A percentile compares a stretch with the other conserved stretches of the same genome.
Conservation (phyloP, 2,888 invertebrate species). For the Sinohyriopsis cumingii region DNA sequence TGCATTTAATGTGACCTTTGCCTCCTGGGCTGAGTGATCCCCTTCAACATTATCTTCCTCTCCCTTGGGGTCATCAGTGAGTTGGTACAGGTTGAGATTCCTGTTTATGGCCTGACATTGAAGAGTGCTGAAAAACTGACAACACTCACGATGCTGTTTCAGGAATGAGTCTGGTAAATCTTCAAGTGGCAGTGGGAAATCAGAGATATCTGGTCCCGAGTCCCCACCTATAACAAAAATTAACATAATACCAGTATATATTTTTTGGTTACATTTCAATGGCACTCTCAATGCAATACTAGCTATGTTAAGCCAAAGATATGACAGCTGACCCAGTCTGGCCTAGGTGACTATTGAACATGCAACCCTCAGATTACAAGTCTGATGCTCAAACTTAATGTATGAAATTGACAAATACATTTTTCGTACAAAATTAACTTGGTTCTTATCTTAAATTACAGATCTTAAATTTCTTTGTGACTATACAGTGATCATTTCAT, state of each 20-base stretch:
- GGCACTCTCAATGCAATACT: too few species aligned
- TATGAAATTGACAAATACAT: too few species aligned
- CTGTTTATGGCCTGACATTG: constrained; percentile 54
- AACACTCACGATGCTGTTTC: constrained; percentile 45
- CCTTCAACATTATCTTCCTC: not conserved
- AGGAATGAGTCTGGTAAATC: constrained; percentile 52
- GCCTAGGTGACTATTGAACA: not conserved
- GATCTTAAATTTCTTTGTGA: too few species aligned
- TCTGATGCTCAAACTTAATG: too few species aligned
- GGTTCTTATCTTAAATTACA: too few species aligned
- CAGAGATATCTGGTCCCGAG: not conserved
- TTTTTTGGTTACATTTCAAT: not conserved
- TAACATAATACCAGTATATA: not conserved
- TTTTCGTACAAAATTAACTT: too few species aligned
- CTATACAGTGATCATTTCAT: too few species aligned
- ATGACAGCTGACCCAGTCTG: not conserved
- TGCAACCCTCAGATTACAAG: too few species aligned
- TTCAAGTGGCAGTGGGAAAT: constrained; percentile 16
- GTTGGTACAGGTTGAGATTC: constrained; percentile 50
- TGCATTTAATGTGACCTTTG: constrained; percentile 19
- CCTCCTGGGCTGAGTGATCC: constrained; percentile 22
- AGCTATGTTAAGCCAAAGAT: not conserved
- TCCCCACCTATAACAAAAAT: not conserved
- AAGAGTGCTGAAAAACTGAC: constrained; percentile 41
- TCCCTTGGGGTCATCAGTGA: too few species aligned